Conservation (phyloP, 2,888 invertebrate genomes). For the Pyrochroa serraticornis region DNA sequence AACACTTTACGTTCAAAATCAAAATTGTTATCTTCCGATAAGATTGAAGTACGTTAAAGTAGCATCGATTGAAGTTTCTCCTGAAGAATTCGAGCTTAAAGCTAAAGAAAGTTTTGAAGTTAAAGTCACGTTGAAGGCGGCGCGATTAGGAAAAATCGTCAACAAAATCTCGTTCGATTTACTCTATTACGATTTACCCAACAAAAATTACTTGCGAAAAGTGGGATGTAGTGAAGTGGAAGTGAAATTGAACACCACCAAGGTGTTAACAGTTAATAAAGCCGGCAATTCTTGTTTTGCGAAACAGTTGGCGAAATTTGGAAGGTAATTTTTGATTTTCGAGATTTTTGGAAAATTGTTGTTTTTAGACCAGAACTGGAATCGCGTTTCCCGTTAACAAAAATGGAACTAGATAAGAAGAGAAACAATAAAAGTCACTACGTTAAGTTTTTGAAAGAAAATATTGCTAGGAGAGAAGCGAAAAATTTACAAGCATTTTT, state of each 20-base stretch:
- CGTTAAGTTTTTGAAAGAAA: conserved; percentile 28
- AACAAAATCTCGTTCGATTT: conserved; percentile 43
- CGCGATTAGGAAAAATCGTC: conserved; percentile 36
- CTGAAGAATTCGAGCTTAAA: conserved; percentile 33
- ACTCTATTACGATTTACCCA: conserved; percentile 30
- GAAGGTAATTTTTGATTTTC: neutral
- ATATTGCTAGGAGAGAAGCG: neutral
- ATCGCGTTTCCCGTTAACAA: conserved; percentile 18
- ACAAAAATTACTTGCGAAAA: conserved; percentile 1
- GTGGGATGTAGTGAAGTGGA: conserved; percentile 9
- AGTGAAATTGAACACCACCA: conserved; percentile 8
- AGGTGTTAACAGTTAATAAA: conserved; percentile 2
- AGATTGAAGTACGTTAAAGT: conserved; percentile 41
- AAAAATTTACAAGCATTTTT: neutral
- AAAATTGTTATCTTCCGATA: conserved; percentile 41
- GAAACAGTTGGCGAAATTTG: conserved; percentile 1
- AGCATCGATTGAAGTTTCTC: conserved; percentile 44
- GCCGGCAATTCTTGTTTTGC: too few species aligned
- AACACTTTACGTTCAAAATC: conserved; percentile 39
- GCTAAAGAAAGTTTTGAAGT: conserved; percentile 34
- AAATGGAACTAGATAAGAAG: conserved; percentile 34
- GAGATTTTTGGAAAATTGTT: neutral
- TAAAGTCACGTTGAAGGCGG: conserved; percentile 37
- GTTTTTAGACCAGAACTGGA: conserved; percentile 4
- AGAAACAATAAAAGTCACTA: conserved; percentile 33